Percentiles rank a stretch among this genome's conserved stretches.
These are phyloP conservation scores for Ramphastos sulfuratus DNA, from an alignment of 2,113 vertebrate species.

Conservation along the genomic window DNA sequence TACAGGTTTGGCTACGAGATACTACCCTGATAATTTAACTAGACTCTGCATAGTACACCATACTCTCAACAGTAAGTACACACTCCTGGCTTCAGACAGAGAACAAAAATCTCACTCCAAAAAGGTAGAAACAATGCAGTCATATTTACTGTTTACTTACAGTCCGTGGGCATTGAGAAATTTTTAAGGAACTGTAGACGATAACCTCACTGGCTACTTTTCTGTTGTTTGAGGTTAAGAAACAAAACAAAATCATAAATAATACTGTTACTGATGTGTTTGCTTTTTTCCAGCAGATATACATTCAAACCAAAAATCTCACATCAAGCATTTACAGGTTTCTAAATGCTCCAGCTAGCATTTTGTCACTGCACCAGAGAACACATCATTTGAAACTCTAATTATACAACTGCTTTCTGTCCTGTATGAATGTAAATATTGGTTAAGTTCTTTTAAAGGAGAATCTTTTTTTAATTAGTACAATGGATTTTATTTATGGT, in stretches of 20 bases:
- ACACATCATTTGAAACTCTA: slow-evolving; percentile 55
- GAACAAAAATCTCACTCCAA: slow-evolving; percentile 40
- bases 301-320: slow-evolving; percentile 55
- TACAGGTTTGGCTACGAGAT: slow-evolving; percentile 61
- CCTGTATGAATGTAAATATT: slow-evolving; percentile 77
- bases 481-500: slow-evolving; percentile 80
- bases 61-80: slow-evolving; percentile 70
- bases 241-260: slow-evolving; percentile 5
- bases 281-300: slow-evolving; percentile 49
- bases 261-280: slow-evolving; percentile 17
- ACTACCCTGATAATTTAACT: slow-evolving; percentile 52
- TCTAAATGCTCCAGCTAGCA: slow-evolving; percentile 53
- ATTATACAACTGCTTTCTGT: slow-evolving; percentile 73
- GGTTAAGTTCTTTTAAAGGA: slow-evolving; percentile 70
- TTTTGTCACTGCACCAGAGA: slow-evolving; percentile 63
- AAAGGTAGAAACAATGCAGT: slow-evolving; percentile 59
- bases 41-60: slow-evolving; percentile 38
- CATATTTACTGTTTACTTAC: slow-evolving; percentile 73
- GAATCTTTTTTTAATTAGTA: slow-evolving; percentile 66
- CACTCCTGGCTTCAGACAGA: slow-evolving; percentile 46
- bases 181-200: slow-evolving; percentile 56
- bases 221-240: slow-evolving; percentile 68
- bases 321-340: slow-evolving; percentile 40
- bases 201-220: slow-evolving; percentile 71
- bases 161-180: slow-evolving; percentile 74